Conservation (phyloP, 2,888 invertebrate species). For the Charanyca ferruginea region DNA sequence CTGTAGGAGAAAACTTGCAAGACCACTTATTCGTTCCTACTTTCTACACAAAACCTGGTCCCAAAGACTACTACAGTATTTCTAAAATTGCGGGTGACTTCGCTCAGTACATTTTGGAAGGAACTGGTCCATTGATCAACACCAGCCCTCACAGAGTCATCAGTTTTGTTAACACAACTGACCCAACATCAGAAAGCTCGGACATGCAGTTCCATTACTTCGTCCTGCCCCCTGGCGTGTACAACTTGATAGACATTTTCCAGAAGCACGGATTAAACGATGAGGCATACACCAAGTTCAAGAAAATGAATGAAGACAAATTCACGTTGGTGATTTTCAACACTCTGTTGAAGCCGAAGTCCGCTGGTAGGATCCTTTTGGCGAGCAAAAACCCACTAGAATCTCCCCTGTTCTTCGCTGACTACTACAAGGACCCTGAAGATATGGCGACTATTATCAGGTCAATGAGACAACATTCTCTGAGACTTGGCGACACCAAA, state of each 20-base stretch:
- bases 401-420: conserved; percentile 92
- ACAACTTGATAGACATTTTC: conserved; percentile 81
- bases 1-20: conserved; percentile 95
- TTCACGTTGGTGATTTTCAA: conserved; percentile 91
- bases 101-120: conserved; percentile 86
- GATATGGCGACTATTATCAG: conserved; percentile 89
- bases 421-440: conserved; percentile 92
- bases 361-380: conserved; percentile 91
- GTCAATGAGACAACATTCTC: conserved; percentile 84
- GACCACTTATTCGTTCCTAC: conserved; percentile 95
- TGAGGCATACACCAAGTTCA: conserved; percentile 82
- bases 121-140: conserved; percentile 82
- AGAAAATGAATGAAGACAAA: conserved; percentile 80
- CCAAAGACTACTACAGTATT: conserved; percentile 90
- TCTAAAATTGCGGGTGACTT: conserved; percentile 81
- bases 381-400: conserved; percentile 92
- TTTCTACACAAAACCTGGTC: conserved; percentile 93
- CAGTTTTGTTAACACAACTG: conserved; percentile 90
- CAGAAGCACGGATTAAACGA: conserved; percentile 83
- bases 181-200: conserved; percentile 74
- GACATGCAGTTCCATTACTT: conserved; percentile 92
- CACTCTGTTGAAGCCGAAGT: conserved; percentile 92
- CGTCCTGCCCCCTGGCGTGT: conserved; percentile 89
- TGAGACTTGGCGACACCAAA: conserved; percentile 85
- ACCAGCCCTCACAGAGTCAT: conserved; percentile 85